phyloP scores from a whole-genome alignment of 1,140 invertebrate genomes.

The Halyomorpha halys region DNA sequence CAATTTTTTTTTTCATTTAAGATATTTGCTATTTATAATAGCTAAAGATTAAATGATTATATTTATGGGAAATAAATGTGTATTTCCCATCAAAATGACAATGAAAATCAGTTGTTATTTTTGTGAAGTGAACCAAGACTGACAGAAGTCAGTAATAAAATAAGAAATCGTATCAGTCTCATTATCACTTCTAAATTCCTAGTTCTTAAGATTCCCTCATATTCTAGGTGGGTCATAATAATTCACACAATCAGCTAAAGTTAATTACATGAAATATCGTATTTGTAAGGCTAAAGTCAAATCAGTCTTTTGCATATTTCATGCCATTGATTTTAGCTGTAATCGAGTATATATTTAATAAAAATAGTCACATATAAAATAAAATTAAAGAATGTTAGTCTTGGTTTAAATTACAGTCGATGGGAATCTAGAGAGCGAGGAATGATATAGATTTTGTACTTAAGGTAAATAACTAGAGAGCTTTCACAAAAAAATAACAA shows the following conservation, averaged over 20 bases:
- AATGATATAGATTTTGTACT: constrained; percentile 20
- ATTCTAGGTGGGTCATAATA: constrained; percentile 12
- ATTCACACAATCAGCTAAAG: constrained; percentile 16
- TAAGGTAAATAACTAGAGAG: constrained; percentile 20
- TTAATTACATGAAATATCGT: constrained; percentile 12
- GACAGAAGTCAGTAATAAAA: constrained; percentile 10
- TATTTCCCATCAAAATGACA: no score
- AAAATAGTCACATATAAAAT: constrained; percentile 6
- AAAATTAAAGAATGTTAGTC: constrained; percentile 6
- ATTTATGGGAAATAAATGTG: background rate
- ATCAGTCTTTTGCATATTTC: constrained; percentile 20
- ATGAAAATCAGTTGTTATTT: background rate
- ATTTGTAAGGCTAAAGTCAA: constrained; percentile 19
- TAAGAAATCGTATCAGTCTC: constrained; percentile 16
- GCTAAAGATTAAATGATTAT: background rate
- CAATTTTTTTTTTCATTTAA: constrained; percentile 7
- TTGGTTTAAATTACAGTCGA: background rate
- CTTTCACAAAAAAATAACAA: constrained; percentile 20
- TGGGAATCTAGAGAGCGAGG: constrained; percentile 1
- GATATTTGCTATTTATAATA: background rate
- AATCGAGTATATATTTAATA: background rate
- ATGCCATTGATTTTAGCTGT: constrained; percentile 12
- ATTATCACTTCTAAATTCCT: constrained; percentile 16
- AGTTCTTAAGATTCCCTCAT: constrained; percentile 16
- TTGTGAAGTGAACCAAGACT: constrained; percentile 18